These are phyloP conservation scores for Gymnobelideus leadbeateri DNA, from an alignment of 2,113 vertebrate species.

Conservation along the genomic window DNA sequence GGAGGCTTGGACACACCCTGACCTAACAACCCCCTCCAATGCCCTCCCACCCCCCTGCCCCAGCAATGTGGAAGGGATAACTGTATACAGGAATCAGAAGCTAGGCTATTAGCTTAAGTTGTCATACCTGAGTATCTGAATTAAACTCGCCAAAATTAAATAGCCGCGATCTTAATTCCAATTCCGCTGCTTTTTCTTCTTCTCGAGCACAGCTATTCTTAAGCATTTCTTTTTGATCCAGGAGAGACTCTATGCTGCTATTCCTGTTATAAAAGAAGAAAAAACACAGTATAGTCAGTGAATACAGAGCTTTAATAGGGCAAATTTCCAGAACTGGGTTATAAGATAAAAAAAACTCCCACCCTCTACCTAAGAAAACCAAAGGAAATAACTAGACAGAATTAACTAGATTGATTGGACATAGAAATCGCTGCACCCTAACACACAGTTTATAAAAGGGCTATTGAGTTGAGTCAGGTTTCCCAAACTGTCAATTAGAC, in stretches of 20 bases:
- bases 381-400: neutral
- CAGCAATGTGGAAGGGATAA: too few species aligned
- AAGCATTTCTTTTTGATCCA: conserved; percentile 77
- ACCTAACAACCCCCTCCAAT: too few species aligned
- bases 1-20: too few species aligned
- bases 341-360: neutral
- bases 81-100: neutral
- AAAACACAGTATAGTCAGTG: neutral
- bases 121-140: conserved; percentile 82
- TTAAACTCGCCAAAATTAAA: conserved; percentile 83
- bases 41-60: too few species aligned
- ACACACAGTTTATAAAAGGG: neutral
- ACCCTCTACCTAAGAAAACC: neutral
- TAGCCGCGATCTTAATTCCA: conserved; percentile 80
- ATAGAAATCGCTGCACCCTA: neutral
- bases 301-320: neutral
- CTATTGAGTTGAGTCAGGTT: neutral
- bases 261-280: conserved; percentile 74
- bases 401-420: neutral
- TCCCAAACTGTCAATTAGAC: neutral
- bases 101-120: neutral
- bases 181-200: conserved; percentile 79
- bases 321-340: neutral
- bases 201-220: conserved; percentile 75
- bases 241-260: conserved; percentile 67